Evolutionary conservation across 2,888 invertebrate genomes (phyloP), one percentile per base, ranked within the genome.

Genomic region (Eilema griseolum): DNA sequence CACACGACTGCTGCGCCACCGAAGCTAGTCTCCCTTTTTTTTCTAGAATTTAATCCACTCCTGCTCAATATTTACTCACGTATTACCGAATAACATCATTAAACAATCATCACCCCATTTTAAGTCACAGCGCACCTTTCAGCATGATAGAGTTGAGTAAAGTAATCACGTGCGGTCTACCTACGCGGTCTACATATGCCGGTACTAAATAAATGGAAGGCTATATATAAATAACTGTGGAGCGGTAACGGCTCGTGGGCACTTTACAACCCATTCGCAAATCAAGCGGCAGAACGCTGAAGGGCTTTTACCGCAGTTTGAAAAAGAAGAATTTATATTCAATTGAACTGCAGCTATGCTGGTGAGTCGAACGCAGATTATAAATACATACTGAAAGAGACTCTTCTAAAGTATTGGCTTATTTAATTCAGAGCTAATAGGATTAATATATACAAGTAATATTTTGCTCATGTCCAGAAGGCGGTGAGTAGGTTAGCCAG

Each of bases 191-290:
- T 78, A 69, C 73, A 70, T 75, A 73, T 70, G 71, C 61, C 70
- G 72, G 77, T 77, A 72, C 74, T 76, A 81, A 86, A 85, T 86
- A 84, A 85, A 85, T 79, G 69, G 67, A 57, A 62, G 66, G 69
- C 64, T 66, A 41, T 65, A 61, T 73, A 77, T 76, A 77, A 75
- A 75, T 70, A 67, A 77, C 75, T 77, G 71, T 76, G 70, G 68
- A 71, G 61, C 77, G 73, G 80, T 78, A 78, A 79, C 71, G 79
- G 76, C 66, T 78, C 74, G 80, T 69, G 80, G 74, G 73, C 85
- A 83, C 87, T 89, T 83, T 77, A 87, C 83, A 78, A 79, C 57
- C 81, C 79, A 83, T 87, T 86, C 84, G 83, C 84, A 88, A 89
- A 89, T 89, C 85, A 85, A 86, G 77, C 81, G 81, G 85, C 80